These are phyloP conservation scores for Colostygia pectinataria DNA, from an alignment of 2,888 invertebrate species.

Conservation along the genomic window DNA sequence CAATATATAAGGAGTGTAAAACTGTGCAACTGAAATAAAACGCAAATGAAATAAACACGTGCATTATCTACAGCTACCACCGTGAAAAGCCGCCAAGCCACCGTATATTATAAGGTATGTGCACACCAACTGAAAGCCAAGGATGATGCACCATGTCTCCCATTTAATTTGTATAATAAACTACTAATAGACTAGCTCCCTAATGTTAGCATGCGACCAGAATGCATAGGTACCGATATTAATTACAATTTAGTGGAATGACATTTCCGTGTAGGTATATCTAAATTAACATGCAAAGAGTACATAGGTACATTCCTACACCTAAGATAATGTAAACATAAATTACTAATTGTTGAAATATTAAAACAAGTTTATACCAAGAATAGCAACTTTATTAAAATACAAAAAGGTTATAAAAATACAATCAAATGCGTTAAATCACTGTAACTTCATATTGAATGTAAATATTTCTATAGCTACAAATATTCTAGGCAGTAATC, in stretches of 20 bases:
- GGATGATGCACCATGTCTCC: slow-evolving; percentile 83
- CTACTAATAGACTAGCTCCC: slow-evolving; percentile 54
- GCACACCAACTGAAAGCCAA: slow-evolving; percentile 68
- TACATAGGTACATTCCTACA: too few species aligned
- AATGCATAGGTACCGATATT: slow-evolving; percentile 40
- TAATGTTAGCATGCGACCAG: slow-evolving; percentile 58
- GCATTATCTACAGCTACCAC: slow-evolving; percentile 72
- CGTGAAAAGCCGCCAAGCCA: slow-evolving; percentile 74
- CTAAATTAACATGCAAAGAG: slow-evolving; percentile 39
- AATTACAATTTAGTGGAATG: slow-evolving; percentile 37
- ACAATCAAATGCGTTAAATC: slow-evolving; percentile 81
- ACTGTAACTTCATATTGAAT: slow-evolving; percentile 73
- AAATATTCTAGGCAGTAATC: slow-evolving; percentile 65
- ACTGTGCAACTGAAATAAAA: slow-evolving; percentile 82
- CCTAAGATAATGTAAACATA: slow-evolving; percentile 2
- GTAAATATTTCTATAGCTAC: slow-evolving; percentile 44
- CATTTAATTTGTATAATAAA: slow-evolving; percentile 67
- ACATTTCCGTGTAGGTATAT: slow-evolving; percentile 17
- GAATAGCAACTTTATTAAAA: slow-evolving; percentile 83
- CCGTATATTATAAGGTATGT: slow-evolving; percentile 49
- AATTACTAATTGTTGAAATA: slow-evolving; percentile 25
- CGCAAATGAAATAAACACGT: slow-evolving; percentile 80
- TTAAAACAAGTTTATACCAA: slow-evolving; percentile 68
- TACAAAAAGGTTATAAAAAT: slow-evolving; percentile 82
- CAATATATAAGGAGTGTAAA: slow-evolving; percentile 82